These are phyloP conservation scores for Terebella lapidaria DNA, from an alignment of 2,888 invertebrate species.

Conservation along the genomic window DNA sequence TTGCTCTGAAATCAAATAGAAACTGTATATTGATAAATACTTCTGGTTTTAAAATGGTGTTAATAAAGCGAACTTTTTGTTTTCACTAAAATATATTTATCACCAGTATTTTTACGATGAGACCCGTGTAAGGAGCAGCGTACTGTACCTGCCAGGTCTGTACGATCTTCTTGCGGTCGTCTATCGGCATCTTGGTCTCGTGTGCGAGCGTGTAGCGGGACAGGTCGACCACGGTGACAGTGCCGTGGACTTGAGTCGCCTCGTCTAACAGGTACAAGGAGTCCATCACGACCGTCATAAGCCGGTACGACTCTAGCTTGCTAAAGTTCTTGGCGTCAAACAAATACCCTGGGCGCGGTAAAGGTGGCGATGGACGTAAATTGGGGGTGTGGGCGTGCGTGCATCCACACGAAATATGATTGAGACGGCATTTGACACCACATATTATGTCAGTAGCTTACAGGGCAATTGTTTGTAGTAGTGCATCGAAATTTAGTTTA, in stretches of 20 bases:
- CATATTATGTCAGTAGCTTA: no score
- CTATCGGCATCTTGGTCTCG: not conserved
- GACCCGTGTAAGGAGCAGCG: no score
- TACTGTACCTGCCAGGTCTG: conserved; percentile 1
- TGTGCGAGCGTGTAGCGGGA: not conserved
- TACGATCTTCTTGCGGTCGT: not conserved
- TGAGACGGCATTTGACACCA: no score
- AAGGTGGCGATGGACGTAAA: no score
- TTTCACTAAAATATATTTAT: no score
- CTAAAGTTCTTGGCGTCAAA: not conserved
- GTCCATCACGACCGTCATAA: not conserved
- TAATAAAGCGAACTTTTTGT: not conserved
- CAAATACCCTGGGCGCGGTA: no score
- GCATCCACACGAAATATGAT: no score
- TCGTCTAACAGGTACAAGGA: not conserved
- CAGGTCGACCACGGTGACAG: not conserved
- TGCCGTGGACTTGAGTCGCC: not conserved
- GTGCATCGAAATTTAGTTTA: no score
- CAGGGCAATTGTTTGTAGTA: no score
- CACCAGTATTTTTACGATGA: no score
- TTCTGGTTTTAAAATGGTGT: not conserved
- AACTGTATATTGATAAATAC: no score
- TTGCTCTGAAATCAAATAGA: conserved; percentile 23
- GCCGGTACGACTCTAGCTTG: not conserved
- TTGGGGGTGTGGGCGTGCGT: no score